Conservation (phyloP, 2,797 vertebrate genomes). For the Coregonus suidteri region DNA sequence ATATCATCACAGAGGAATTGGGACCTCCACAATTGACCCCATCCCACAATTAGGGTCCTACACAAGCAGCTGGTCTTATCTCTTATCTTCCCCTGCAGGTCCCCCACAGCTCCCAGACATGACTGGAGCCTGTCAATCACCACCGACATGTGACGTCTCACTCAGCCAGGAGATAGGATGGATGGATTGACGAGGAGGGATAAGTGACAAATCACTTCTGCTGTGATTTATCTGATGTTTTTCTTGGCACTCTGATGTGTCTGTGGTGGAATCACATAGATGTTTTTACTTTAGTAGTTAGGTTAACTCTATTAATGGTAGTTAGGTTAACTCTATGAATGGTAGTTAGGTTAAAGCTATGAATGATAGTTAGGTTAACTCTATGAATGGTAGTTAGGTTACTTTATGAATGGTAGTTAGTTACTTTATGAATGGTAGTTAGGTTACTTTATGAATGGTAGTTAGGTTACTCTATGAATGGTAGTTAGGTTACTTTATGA, state of each 20-base stretch:
- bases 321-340: too few species aligned
- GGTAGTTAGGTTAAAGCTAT: too few species aligned
- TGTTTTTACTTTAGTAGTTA: background rate
- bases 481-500: too few species aligned
- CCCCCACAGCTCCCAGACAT: constrained; percentile 69
- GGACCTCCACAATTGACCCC: constrained; percentile 68
- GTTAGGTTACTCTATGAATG: too few species aligned
- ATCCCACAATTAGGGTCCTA: constrained; percentile 61
- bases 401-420: too few species aligned
- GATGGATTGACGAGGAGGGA: constrained; percentile 63
- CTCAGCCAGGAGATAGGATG: constrained; percentile 67
- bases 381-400: background rate
- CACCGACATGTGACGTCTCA: constrained; percentile 67
- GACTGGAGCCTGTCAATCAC: constrained; percentile 75
- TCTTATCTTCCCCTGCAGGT: constrained; percentile 62
- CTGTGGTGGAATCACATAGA: background rate
- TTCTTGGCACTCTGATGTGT: constrained; percentile 7
- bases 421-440: background rate
- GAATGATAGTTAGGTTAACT: background rate
- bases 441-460: background rate
- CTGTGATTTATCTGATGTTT: constrained; percentile 44
- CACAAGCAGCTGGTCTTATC: constrained; percentile 75
- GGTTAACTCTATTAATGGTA: background rate
- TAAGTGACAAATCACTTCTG: constrained; percentile 68
- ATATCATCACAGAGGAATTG: constrained; percentile 55